Evolutionary conservation across 2,113 vertebrate species (phyloP).

Genomic region (Syngnathus floridae): DNA sequence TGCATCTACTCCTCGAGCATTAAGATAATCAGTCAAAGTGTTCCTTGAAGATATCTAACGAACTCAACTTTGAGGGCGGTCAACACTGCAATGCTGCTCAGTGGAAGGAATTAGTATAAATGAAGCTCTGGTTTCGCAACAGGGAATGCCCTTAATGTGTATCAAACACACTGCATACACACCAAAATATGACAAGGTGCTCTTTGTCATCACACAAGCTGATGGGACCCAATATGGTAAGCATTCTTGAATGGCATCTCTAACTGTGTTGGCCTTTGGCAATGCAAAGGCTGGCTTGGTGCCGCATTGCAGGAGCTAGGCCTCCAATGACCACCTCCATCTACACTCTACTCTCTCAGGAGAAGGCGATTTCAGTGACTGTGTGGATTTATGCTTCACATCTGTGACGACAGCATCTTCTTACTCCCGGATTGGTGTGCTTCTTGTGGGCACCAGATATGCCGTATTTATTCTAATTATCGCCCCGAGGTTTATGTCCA

Average conservation of each 20-base stretch:
- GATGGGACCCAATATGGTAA: slow-evolving; percentile 5
- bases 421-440: slow-evolving; percentile 7
- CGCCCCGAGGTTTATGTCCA: no score
- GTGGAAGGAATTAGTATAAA: slow-evolving; percentile 16
- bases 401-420: slow-evolving; percentile 21
- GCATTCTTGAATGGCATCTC: background rate
- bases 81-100: background rate
- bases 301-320: background rate
- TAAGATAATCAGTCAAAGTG: background rate
- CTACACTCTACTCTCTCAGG: slow-evolving; percentile 32
- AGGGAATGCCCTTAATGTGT: slow-evolving; percentile 10
- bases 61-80: background rate
- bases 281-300: slow-evolving; percentile 13
- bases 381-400: slow-evolving; percentile 31
- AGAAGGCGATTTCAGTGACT: slow-evolving; percentile 44
- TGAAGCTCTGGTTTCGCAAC: slow-evolving; percentile 25
- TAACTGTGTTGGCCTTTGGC: slow-evolving; percentile 24
- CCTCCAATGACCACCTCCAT: slow-evolving; percentile 17
- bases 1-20: background rate
- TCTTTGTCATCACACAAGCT: background rate
- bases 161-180: slow-evolving; percentile 16
- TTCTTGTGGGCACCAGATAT: slow-evolving; percentile 19
- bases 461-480: no score
- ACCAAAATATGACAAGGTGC: slow-evolving; percentile 13
- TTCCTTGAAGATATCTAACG: background rate